These are phyloP conservation scores for Chionis minor DNA, from an alignment of 2,113 vertebrate genomes.

Conservation along the genomic window DNA sequence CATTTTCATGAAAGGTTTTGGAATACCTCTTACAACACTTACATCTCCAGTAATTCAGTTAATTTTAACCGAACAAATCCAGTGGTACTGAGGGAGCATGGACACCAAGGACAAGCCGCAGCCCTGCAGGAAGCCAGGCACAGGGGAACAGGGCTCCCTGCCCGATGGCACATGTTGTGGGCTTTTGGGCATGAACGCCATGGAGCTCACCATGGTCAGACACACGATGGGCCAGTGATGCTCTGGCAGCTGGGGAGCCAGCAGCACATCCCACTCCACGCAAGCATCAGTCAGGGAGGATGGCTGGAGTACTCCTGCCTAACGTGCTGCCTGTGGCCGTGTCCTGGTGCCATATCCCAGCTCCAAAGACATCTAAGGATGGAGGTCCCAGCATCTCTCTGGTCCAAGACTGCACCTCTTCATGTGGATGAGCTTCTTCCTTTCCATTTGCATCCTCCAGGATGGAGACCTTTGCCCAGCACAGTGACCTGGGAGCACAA, in stretches of 20 bases:
- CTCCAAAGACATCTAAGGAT: neutral
- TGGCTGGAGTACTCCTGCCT: neutral
- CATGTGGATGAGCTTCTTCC: neutral
- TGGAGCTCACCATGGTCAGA: fast-evolving
- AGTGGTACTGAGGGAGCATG: neutral
- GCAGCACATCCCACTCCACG: fast-evolving
- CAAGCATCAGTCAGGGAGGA: fast-evolving
- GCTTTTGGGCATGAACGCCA: neutral
- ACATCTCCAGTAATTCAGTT: neutral
- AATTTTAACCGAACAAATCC: neutral
- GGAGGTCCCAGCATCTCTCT: neutral
- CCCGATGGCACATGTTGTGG: fast-evolving
- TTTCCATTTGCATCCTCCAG: neutral
- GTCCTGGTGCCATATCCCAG: too few species aligned
- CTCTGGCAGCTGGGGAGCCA: neutral
- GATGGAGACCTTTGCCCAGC: neutral
- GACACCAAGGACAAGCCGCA: neutral
- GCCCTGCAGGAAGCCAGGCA: neutral
- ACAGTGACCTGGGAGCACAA: neutral
- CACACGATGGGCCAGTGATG: fast-evolving
- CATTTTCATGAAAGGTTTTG: neutral
- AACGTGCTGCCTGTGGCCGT: neutral
- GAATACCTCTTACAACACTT: neutral
- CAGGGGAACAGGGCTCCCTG: fast-evolving
- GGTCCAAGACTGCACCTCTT: neutral